Evolutionary conservation across 1,140 invertebrate genomes (phyloP), one percentile per base, ranked within the genome.

Genomic region (Aphaenogaster floridana): DNA sequence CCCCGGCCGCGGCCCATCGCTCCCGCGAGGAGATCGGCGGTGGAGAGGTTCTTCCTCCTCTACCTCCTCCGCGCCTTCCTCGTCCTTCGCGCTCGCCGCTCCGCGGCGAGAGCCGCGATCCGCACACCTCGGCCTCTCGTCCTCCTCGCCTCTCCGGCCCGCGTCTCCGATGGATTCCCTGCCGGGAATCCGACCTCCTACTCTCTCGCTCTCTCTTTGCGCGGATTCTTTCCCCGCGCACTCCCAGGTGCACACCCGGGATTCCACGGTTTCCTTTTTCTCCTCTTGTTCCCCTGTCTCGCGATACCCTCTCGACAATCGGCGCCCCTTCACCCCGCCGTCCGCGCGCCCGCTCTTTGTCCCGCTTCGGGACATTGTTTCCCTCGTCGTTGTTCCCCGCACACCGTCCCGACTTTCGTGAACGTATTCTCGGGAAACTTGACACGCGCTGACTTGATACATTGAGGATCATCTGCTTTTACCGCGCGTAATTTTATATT

Each of bases 1-100:
- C 84, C 63, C 15, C 71, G 59, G 21, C 21, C 57, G n/a, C 9
- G 34, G 13, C 8, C 45, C 8, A 15, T 48, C 80, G 86, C 77
- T 86, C 81, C 15, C 50, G 21, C 66, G 59, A 85, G 39, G 77
- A 76, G 69, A 87, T 78, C 74, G 64, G 76, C 48, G 42, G 28
- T 0, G 28, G 28, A 28, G 36, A 34, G 74, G 52, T 42, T 59
- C 54, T 50, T 59, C 15, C 61, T 72, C 86, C 85, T 39, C 36
- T 11, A 69, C 71, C 87, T 86, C 68, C 66, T 34, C 64, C 52
- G 42, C 86, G 17, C 48, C 61, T 57, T 76, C 71, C 61, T 54
- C 21, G 21, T 48, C 52, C 39, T 52, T 57, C 42, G 48, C 64
- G 71, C 42, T 61, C 57, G 34, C n/a, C 36, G 59, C 34, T 52